These are phyloP conservation scores for Ceraclea dissimilis DNA, from an alignment of 2,888 invertebrate genomes.

Conservation along the genomic window DNA sequence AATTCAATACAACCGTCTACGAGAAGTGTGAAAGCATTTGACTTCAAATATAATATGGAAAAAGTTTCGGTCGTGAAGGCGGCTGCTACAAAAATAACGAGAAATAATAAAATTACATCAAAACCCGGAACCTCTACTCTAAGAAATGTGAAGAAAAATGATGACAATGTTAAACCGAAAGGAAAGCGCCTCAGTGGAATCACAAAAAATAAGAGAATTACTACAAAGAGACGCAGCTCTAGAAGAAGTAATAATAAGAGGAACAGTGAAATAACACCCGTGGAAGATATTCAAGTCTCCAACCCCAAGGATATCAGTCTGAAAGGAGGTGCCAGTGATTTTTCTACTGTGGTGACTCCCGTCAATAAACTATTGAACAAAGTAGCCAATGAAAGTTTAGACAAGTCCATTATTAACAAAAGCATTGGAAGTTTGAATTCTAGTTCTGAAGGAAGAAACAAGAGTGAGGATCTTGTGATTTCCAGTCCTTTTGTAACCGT, in stretches of 20 bases:
- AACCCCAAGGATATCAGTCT: too few species aligned
- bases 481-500: conserved; percentile 52
- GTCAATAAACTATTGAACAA: not conserved
- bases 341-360: not conserved
- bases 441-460: not conserved
- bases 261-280: not conserved
- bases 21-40: not conserved
- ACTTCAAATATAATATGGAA: not conserved
- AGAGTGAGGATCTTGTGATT: conserved; percentile 29
- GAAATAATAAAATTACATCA: not conserved
- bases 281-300: not conserved
- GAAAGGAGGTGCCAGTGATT: too few species aligned
- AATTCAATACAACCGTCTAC: not conserved
- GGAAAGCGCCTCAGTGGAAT: not conserved
- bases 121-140: not conserved
- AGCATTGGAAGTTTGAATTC: not conserved
- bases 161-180: not conserved
- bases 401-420: conserved; percentile 22
- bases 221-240: not conserved
- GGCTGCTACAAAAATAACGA: not conserved
- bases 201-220: not conserved
- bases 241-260: not conserved
- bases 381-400: not conserved
- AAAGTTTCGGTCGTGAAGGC: not conserved
- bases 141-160: not conserved